Evolutionary conservation across 1,140 invertebrate genomes (phyloP), one percentile per base, ranked within the genome.

Genomic region (Branchinecta lynchi): DNA sequence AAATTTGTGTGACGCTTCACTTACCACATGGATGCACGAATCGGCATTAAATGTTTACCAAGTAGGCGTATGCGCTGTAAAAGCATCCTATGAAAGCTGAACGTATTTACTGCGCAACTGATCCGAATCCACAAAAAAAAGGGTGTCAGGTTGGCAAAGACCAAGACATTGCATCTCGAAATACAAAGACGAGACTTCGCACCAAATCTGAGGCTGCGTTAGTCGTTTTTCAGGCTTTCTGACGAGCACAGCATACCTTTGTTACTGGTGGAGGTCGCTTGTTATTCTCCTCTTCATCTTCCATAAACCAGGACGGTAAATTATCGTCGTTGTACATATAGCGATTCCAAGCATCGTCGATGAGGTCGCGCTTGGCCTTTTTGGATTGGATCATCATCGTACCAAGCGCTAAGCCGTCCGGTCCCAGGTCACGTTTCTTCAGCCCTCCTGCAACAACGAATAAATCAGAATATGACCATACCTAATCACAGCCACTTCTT

Each of bases 301-400:
- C 84, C 0, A 86, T 82, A 82, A 99, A 99, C 97, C 97, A 99
- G 73, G 89, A 88, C 0, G 97, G 97, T 45, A 99, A 79, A 77
- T 90, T 85, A 8, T 86, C 85, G 78, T 98, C 96, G 73, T 90
- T 89, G 74, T 91, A 91, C 0, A 85, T 84, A 76, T 89, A 95
- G 73, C 92, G 84, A 79, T 96, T 96, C 91, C 92, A 96, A 3
- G 84, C 91, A 20, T 82, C 86, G 78, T 97, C 93, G 43, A 88
- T 82, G 9, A 98, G 77, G 76, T 97, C 91, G 44, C 90, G 82
- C 73, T 89, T 89, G 8, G 84, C 83, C 79, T 95, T 96, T 76
- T 88, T 87, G 69, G 90, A 93, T 66, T 89, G 84, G 6, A 89
- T 84, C 78, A 97, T 82, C 76, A 94, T 78, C 0, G 91, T 85